Evolutionary conservation across 2,888 invertebrate species (phyloP).

Genomic region (Macaria notata): DNA sequence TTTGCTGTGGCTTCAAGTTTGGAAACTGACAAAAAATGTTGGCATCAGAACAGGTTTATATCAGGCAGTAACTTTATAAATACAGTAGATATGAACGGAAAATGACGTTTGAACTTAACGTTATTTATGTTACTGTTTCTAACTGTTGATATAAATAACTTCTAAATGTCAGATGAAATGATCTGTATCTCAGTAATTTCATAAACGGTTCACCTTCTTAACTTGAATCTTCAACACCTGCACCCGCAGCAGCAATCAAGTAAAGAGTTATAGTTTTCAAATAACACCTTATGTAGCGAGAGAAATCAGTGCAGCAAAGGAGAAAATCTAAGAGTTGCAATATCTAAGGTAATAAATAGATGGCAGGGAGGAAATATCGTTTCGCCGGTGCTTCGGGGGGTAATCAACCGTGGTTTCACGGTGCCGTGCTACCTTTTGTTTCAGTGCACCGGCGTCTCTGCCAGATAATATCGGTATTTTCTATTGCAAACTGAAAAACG

Average conservation of each 20-base stretch:
- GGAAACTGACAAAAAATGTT: too few species aligned
- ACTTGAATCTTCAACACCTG: constrained; percentile 10
- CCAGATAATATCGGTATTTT: constrained; percentile 37
- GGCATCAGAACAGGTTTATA: too few species aligned
- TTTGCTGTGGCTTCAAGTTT: neutral
- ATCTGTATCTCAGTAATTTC: neutral
- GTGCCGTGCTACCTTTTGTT: constrained; percentile 46
- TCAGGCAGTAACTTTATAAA: too few species aligned
- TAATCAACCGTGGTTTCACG: constrained; percentile 47
- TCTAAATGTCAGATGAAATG: too few species aligned
- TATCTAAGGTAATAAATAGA: constrained; percentile 41
- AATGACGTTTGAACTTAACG: too few species aligned
- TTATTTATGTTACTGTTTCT: too few species aligned
- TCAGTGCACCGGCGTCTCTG: constrained; percentile 41
- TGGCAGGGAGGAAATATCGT: constrained; percentile 37
- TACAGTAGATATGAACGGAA: too few species aligned
- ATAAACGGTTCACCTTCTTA: neutral
- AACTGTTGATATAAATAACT: too few species aligned
- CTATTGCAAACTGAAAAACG: constrained; percentile 36
- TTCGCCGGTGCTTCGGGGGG: constrained; percentile 46
- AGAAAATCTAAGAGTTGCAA: constrained; percentile 31
- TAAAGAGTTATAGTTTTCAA: constrained; percentile 16
- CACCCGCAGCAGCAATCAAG: constrained; percentile 13
- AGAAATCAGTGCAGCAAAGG: constrained; percentile 20
- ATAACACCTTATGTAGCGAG: constrained; percentile 19